phyloP scores from a whole-genome alignment of 92 coral and sea anemone species.

The Pocillopora meandrina region DNA sequence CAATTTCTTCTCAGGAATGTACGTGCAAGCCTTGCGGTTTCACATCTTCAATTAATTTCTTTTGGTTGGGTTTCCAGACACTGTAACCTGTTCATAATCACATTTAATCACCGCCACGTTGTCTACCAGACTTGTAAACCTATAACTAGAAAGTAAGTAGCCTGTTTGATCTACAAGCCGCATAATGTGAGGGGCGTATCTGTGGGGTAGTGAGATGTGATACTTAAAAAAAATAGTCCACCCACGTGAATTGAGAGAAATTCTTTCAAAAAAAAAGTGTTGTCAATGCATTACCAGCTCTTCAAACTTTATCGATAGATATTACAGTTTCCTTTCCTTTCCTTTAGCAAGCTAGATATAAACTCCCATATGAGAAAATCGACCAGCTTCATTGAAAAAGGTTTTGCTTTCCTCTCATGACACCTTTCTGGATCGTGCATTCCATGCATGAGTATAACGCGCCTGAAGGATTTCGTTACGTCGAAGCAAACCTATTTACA shows the following conservation, averaged over 20 bases:
- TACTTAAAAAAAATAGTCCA: neutral
- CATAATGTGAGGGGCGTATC: neutral
- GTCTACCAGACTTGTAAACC: neutral
- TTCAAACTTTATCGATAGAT: neutral
- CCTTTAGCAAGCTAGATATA: too few relatives aligned
- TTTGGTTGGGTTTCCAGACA: neutral
- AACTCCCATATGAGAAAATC: neutral
- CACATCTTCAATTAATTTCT: slow-evolving; percentile 1
- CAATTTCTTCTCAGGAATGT: slow-evolving; percentile 10
- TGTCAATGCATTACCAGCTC: neutral
- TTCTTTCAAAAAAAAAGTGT: neutral
- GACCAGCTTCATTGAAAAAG: neutral
- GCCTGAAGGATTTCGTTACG: too few relatives aligned
- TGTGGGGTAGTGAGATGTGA: neutral
- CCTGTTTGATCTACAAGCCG: neutral
- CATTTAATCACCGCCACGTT: neutral
- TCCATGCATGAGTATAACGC: too few relatives aligned
- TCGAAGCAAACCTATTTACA: too few relatives aligned
- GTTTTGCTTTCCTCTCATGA: too few relatives aligned
- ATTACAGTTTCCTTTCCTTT: neutral
- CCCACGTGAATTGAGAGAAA: neutral
- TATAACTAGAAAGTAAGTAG: neutral
- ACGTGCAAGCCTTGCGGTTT: neutral
- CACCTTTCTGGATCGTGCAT: too few relatives aligned
- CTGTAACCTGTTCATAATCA: neutral